Evolutionary conservation across 2,113 vertebrate species (phyloP), one percentile per base, ranked within the genome.

Genomic region (Coracopsis vasa): DNA sequence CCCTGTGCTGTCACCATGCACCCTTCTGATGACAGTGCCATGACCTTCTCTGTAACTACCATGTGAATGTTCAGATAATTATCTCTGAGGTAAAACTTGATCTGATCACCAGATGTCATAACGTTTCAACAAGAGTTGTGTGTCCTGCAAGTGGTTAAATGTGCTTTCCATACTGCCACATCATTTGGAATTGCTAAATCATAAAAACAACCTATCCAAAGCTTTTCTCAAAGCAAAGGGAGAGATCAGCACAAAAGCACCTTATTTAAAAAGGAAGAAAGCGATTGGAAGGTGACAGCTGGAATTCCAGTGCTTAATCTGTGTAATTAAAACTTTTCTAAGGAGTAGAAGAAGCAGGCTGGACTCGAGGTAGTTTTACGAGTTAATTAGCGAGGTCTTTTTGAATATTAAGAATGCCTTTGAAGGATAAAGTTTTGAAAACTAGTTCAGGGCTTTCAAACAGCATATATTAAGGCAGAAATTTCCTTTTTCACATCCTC

Each of bases 401-500:
- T 92, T 96, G 95, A 97, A 96, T 93, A 96, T 95, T 96, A 96
- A 95, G 95, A 79, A 92, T 74, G 90, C 80, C 92, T 97, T 96
- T 95, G 95, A 96, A 96, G 94, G 92, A 94, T 96, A 75, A 97
- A 96, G 94, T 97, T 96, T 95, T 89, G 28, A 88, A 93, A 97
- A 96, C 90, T 97, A 85, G 92, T 96, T 96, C 92, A 96, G 86
- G 95, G 44, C 80, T 97, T 96, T 97, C 95, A 97, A 96, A 96
- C 90, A 95, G 94, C 95, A 97, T 97, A 97, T 92, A 96, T 96
- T 96, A 95, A 88, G 65, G n/a, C 51, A 92, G 72, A 84, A 96
- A 94, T 91, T 89, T 96, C 69, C 66, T 86, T 94, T 94, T 90
- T 93, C 14, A 16, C 51, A 24, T 93, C 23, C 27, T 94, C 51